A percentile compares a stretch with the other conserved stretches of the same genome.
These are phyloP conservation scores for Chaetops frenatus DNA, from an alignment of 2,113 vertebrate species.

Conservation along the genomic window DNA sequence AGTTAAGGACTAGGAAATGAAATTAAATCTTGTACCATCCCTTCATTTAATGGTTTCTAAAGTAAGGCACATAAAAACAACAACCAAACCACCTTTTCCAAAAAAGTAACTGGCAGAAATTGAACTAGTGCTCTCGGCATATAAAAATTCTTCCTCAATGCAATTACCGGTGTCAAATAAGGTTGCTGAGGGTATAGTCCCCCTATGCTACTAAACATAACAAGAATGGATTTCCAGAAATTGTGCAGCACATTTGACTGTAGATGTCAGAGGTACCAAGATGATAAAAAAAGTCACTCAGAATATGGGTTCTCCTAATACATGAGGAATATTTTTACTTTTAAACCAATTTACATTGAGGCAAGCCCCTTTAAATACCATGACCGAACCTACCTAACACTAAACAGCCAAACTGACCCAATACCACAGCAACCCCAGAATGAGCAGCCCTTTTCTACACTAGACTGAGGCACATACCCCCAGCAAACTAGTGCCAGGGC, in stretches of 20 bases:
- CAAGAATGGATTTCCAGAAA: not conserved
- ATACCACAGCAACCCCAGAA: not conserved
- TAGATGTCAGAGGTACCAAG: not conserved
- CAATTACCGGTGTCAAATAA: not conserved
- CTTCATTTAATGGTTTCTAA: not conserved
- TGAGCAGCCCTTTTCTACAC: not conserved
- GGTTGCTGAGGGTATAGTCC: not conserved
- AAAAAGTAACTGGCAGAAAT: not conserved
- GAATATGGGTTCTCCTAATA: not conserved
- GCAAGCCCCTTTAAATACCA: not conserved
- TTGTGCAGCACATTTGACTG: not conserved
- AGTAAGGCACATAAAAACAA: not conserved
- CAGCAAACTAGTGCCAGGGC: accelerated
- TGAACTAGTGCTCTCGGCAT: not conserved
- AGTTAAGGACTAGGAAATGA: not conserved
- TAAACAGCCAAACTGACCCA: not conserved
- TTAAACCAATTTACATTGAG: not conserved
- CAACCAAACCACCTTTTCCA: not conserved
- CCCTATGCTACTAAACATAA: not conserved
- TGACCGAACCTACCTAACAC: not conserved
- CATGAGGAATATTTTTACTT: not conserved
- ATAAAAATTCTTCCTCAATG: not conserved
- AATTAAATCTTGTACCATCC: not conserved
- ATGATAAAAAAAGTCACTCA: not conserved
- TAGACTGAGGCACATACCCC: accelerated